Evolutionary conservation across 2,113 vertebrate species (phyloP).

Genomic region (Pontoporia blainvillei): DNA sequence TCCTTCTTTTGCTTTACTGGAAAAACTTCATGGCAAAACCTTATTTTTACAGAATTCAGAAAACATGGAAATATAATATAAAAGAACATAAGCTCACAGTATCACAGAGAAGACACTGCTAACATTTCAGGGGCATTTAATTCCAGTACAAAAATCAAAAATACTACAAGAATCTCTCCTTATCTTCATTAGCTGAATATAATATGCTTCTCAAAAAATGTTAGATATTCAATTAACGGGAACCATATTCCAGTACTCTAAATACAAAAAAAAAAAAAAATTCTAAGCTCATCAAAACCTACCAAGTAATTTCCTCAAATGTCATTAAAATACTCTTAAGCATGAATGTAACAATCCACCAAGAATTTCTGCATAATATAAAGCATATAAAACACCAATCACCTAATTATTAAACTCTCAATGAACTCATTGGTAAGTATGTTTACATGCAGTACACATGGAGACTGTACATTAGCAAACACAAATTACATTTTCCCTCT

Average conservation of each 20-base stretch:
- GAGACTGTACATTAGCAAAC: not conserved
- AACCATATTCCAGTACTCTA: not conserved
- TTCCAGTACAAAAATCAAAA: not conserved
- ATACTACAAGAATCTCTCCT: not conserved
- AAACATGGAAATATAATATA: not conserved
- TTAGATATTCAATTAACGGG: not conserved
- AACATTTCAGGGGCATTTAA: not conserved
- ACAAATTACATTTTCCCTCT: slow-evolving; percentile 15
- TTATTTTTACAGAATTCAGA: slow-evolving; percentile 8
- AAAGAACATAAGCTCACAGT: not conserved
- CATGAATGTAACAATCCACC: not conserved
- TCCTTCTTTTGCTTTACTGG: not conserved
- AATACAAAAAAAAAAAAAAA: not conserved
- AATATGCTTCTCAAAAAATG: not conserved
- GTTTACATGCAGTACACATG: not conserved
- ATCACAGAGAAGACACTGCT: not conserved
- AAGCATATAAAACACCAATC: slow-evolving; percentile 3
- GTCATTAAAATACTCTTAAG: slow-evolving; percentile 26
- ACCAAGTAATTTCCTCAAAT: slow-evolving; percentile 30
- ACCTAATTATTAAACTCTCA: slow-evolving; percentile 35
- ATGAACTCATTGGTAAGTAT: slow-evolving; percentile 2
- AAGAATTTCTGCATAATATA: slow-evolving; percentile 19
- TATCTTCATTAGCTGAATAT: slow-evolving; percentile 1
- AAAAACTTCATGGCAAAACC: not conserved
- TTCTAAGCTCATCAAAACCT: slow-evolving; percentile 11